Base-by-base conservation (phyloP, 1,140 invertebrate genomes). In the Brachionus plicatilis region DNA sequence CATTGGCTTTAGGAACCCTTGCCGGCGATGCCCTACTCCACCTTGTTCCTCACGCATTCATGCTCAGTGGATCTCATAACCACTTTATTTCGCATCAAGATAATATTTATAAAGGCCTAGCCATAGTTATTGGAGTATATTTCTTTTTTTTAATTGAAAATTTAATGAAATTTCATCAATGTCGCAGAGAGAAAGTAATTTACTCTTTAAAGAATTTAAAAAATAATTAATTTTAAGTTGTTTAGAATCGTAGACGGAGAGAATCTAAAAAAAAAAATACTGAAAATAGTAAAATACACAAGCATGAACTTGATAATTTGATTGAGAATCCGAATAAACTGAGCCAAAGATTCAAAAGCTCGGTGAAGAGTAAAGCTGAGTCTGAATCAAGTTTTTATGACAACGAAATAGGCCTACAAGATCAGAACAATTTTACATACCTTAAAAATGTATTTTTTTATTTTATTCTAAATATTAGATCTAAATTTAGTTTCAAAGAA, bases 121-220 rank as follows among this genome's bases (percentile, higher is more conserved):
- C 86, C 2, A 84, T 87, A 33, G 82, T 89, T 2, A 86, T 75
- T 33, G 87, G 88, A 83, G 85, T 88, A 11, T 89, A 89, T 83
- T 80, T 50, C 2, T 86, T 89, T n/a, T 89, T 87, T 85, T 84
- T 89, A 11, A 85, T 89, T 33, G 88, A 89, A 85, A 60, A 86
- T 29, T 33, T 88, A 8, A 86, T 88, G 83, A 60, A 82, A 60
- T n/a, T 76, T 50, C 17, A 29, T n/a, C 41, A 76, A 76, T 20
- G 6, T 27, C 27, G 27, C 43, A 76, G 45, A 37, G 20, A 20
- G n/a, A 50, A 50, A 72, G 68, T 72, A 72, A 43, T 14, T 72
- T 11, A 20, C 33, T 37, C n/a, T 14, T 53, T 17, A 17, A 53
- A 17, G 7, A 53, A 14, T 66, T 17, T 29, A 29, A 8, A 6